phyloP scores from a whole-genome alignment of 2,797 vertebrate genomes.

The Siniperca scherzeri region DNA sequence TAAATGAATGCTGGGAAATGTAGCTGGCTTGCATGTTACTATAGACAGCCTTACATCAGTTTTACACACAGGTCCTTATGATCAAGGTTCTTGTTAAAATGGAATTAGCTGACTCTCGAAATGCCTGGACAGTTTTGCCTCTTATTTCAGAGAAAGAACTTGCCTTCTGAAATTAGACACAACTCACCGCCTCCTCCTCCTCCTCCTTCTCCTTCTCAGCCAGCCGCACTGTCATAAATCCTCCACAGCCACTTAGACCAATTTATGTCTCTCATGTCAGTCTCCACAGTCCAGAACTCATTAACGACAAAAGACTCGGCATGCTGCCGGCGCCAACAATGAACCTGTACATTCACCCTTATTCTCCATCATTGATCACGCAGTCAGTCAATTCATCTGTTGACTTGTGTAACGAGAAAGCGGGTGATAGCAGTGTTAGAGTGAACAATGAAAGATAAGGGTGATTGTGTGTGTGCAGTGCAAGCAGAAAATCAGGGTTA shows the following conservation, averaged over 20 bases:
- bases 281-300: conserved; percentile 52
- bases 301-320: conserved; percentile 56
- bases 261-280: conserved; percentile 51
- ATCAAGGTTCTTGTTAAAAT: conserved; percentile 40
- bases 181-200: conserved; percentile 14
- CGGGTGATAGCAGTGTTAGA: background rate
- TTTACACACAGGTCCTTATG: conserved; percentile 33
- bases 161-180: conserved; percentile 74
- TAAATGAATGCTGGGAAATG: conserved; percentile 43
- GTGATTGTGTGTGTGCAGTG: conserved; percentile 4
- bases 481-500: conserved; percentile 16
- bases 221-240: conserved; percentile 69
- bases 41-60: conserved; percentile 37
- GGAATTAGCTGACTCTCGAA: conserved; percentile 65
- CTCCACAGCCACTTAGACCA: conserved; percentile 54
- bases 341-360: conserved; percentile 54
- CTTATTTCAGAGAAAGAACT: conserved; percentile 69
- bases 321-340: conserved; percentile 22
- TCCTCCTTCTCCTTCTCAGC: conserved; percentile 13
- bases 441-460: conserved; percentile 28
- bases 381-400: conserved; percentile 41
- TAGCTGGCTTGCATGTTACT: conserved; percentile 25
- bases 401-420: conserved; percentile 26
- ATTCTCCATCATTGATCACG: conserved; percentile 58
- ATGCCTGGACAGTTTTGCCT: conserved; percentile 56